Conservation (phyloP, 2,797 vertebrate genomes). For the Rhinogobio ventralis region DNA sequence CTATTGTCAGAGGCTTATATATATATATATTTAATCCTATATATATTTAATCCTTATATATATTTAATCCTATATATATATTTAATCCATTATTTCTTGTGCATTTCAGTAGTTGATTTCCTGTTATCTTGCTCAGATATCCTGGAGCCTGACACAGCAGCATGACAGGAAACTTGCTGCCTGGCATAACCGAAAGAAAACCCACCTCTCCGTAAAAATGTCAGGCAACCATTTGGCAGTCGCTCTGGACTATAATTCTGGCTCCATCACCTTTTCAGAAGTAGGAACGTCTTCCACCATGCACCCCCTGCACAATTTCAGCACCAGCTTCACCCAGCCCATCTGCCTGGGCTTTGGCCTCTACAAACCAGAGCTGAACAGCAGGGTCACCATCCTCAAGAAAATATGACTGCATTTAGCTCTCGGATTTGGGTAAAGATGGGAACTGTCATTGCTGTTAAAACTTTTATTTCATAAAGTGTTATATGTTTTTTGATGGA, state of each 20-base stretch:
- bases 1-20: background rate
- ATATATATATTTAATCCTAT: too few relatives aligned
- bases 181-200: slow-evolving; percentile 80
- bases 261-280: slow-evolving; percentile 78
- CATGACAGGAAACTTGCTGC: slow-evolving; percentile 76
- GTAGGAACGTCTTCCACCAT: slow-evolving; percentile 68
- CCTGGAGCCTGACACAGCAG: slow-evolving; percentile 80
- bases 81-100: background rate
- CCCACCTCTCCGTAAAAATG: slow-evolving; percentile 72
- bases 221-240: slow-evolving; percentile 69
- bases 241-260: slow-evolving; percentile 71
- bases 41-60: too few relatives aligned
- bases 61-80: too few relatives aligned
- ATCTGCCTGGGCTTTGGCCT: slow-evolving; percentile 78
- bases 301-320: slow-evolving; percentile 76
- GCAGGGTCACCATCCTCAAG: slow-evolving; percentile 69
- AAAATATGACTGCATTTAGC: slow-evolving; percentile 32
- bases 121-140: slow-evolving; percentile 65
- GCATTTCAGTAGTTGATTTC: background rate
- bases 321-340: slow-evolving; percentile 71
- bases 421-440: background rate
- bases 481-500: background rate
- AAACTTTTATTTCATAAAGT: background rate
- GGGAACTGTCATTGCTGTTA: background rate
- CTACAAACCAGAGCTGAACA: slow-evolving; percentile 79